These are phyloP conservation scores for Ianthella basta DNA, from an alignment of 37 sponge, comb jelly and placozoan species.

Conservation along the genomic window DNA sequence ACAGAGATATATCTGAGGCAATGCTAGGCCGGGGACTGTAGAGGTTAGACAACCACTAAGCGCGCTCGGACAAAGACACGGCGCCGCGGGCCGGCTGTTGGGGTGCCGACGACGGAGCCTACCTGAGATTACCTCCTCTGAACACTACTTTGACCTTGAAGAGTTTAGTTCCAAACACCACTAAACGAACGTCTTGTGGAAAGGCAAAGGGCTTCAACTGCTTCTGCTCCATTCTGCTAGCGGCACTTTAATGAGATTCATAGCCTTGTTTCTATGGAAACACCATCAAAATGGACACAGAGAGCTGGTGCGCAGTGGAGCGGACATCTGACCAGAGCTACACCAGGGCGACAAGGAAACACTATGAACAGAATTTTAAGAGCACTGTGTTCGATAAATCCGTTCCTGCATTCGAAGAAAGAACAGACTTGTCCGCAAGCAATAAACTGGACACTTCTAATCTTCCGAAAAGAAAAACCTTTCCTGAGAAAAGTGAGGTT, in stretches of 20 bases:
- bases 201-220: conserved; percentile 25
- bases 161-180: conserved; percentile 38
- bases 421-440: conserved; percentile 43
- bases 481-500: conserved; percentile 73
- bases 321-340: conserved; percentile 71
- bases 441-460: conserved; percentile 10
- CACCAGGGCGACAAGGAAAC: conserved; percentile 68
- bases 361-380: conserved; percentile 63
- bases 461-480: conserved; percentile 56
- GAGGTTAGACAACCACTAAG: background rate
- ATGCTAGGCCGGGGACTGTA: background rate
- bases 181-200: conserved; percentile 54
- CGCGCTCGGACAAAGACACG: too few species aligned
- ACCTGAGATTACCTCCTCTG: conserved; percentile 58
- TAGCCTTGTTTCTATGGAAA: conserved; percentile 31
- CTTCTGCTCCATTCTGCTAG: too few species aligned
- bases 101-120: conserved; percentile 33
- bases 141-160: conserved; percentile 17
- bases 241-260: background rate
- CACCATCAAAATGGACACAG: conserved; percentile 69
- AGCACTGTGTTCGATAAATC: conserved; percentile 68
- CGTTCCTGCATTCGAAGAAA: background rate
- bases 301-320: conserved; percentile 92
- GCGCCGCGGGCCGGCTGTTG: too few species aligned
- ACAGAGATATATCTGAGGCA: too few species aligned